A percentile compares a stretch with the other conserved stretches of the same genome.
These are phyloP conservation scores for Pantherophis guttatus DNA, from an alignment of 2,113 vertebrate genomes.

Conservation along the genomic window DNA sequence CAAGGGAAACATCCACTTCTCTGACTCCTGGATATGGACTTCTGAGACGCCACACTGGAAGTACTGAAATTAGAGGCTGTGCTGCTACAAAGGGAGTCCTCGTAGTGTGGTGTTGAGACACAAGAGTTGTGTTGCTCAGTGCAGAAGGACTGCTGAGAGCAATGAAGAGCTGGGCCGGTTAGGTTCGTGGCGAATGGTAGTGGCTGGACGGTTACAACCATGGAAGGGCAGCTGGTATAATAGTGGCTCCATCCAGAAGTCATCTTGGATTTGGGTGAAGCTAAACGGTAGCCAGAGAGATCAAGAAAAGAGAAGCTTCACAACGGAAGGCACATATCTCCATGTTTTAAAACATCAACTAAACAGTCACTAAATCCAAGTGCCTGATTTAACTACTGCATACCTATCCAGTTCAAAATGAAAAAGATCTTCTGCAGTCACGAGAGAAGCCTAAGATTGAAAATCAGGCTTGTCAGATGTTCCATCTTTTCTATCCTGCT, in stretches of 20 bases:
- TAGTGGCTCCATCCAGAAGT: neutral
- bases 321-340: neutral
- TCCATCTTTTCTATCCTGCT: no score
- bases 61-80: neutral
- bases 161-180: neutral
- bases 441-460: no score
- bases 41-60: neutral
- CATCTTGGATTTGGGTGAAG: neutral
- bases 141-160: neutral
- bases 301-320: neutral
- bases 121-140: neutral
- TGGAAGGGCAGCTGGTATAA: neutral
- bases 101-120: neutral
- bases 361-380: neutral
- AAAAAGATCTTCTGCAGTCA: no score
- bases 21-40: no score
- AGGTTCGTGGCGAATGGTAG: neutral
- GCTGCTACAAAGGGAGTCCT: neutral
- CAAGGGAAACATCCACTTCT: neutral
- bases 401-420: neutral
- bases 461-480: no score
- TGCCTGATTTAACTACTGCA: neutral
- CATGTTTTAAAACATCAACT: neutral
- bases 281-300: neutral
- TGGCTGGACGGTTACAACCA: neutral